Conservation (phyloP, 2,797 vertebrate genomes). For the Selene dorsalis region DNA sequence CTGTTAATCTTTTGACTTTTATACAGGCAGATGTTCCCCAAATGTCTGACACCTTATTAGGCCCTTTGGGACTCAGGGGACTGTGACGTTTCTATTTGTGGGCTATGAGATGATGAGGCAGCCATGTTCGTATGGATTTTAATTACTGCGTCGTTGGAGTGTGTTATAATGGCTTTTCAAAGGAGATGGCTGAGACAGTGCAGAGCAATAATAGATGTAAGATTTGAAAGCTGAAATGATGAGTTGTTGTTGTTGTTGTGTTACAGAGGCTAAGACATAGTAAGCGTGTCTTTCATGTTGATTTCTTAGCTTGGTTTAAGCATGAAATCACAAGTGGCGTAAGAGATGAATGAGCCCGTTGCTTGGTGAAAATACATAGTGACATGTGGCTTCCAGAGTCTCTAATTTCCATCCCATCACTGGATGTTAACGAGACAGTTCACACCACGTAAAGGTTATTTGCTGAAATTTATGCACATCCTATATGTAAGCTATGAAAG, state of each 20-base stretch:
- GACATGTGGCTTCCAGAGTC: not conserved
- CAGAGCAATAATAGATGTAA: slow-evolving; percentile 19
- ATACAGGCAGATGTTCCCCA: slow-evolving; percentile 55
- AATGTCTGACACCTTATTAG: slow-evolving; percentile 67
- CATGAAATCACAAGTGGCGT: slow-evolving; percentile 9
- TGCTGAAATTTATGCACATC: slow-evolving; percentile 1
- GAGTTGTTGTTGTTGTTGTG: not conserved
- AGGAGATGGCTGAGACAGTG: slow-evolving; percentile 19
- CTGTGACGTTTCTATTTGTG: slow-evolving; percentile 56
- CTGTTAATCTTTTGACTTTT: slow-evolving; percentile 47
- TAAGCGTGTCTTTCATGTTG: not conserved
- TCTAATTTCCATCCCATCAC: not conserved
- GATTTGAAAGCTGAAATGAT: slow-evolving; percentile 5
- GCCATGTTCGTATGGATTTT: slow-evolving; percentile 52
- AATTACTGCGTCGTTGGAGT: slow-evolving; percentile 51
- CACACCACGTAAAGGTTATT: not conserved
- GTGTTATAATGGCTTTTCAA: slow-evolving; percentile 27
- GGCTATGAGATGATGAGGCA: slow-evolving; percentile 43
- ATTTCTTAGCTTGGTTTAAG: slow-evolving; percentile 17
- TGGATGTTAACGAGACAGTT: slow-evolving; percentile 1
- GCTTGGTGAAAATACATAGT: slow-evolving; percentile 7
- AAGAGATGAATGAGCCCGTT: slow-evolving; percentile 8
- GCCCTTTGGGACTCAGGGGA: slow-evolving; percentile 21
- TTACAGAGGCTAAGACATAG: slow-evolving; percentile 16
- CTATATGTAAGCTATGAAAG: slow-evolving; percentile 15